Conservation (phyloP, 2,113 vertebrate genomes). For the Ibidorhyncha struthersii region DNA sequence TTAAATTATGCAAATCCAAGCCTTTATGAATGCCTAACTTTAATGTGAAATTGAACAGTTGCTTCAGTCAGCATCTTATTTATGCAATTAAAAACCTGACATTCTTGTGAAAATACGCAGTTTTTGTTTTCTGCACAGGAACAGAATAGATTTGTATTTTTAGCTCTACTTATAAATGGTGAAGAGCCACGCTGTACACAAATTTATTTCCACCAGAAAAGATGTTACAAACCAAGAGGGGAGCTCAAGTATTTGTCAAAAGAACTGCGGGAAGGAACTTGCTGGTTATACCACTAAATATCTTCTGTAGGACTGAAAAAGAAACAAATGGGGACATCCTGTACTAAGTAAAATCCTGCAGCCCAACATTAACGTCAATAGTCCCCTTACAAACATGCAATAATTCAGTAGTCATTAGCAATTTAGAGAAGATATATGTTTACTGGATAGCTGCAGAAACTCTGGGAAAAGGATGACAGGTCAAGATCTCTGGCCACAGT, state of each 20-base stretch:
- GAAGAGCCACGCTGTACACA: neutral
- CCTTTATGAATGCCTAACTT: constrained; percentile 71
- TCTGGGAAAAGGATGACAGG: neutral
- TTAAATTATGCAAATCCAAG: constrained; percentile 86
- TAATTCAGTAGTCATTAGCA: neutral
- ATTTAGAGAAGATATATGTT: neutral
- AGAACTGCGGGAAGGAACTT: neutral
- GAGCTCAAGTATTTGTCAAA: neutral
- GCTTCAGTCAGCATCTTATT: constrained; percentile 80
- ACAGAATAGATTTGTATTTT: constrained; percentile 21
- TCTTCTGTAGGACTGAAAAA: neutral
- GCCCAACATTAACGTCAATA: neutral
- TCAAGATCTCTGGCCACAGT: neutral
- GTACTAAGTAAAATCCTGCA: neutral
- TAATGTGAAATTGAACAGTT: constrained; percentile 71
- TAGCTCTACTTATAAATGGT: neutral
- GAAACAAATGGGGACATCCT: neutral
- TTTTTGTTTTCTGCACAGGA: constrained; percentile 42
- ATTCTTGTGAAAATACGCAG: constrained; percentile 48
- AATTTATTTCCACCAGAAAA: neutral
- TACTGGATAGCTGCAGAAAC: neutral
- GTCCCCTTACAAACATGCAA: neutral
- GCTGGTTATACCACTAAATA: neutral
- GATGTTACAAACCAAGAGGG: neutral
- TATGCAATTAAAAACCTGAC: constrained; percentile 72